Conservation (phyloP, 2,113 vertebrate species). For the Urocolius indicus region DNA sequence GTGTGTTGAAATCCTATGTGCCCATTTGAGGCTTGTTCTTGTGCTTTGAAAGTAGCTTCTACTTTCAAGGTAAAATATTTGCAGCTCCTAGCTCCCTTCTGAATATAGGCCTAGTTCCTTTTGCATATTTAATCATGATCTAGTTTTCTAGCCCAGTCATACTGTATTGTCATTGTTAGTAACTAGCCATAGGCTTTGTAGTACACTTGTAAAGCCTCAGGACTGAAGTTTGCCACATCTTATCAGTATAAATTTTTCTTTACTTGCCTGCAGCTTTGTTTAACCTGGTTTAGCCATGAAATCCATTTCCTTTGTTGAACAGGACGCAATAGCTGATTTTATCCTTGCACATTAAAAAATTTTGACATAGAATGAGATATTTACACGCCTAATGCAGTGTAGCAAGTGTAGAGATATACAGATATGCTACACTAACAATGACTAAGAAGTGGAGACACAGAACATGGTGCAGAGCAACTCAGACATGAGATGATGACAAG, state of each 20-base stretch:
- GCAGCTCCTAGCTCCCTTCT: neutral
- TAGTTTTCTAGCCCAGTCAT: neutral
- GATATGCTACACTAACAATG: fast-evolving
- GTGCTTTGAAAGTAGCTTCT: neutral
- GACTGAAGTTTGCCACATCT: neutral
- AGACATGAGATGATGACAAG: neutral
- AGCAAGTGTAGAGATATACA: neutral
- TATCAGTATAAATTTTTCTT: neutral
- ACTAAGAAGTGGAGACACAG: neutral
- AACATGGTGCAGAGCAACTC: neutral
- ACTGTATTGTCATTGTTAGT: neutral
- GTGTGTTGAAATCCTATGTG: neutral
- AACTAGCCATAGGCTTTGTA: neutral
- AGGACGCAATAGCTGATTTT: neutral
- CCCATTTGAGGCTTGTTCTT: neutral
- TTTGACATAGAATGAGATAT: fast-evolving
- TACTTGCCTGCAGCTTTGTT: neutral
- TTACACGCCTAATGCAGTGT: fast-evolving
- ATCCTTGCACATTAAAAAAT: neutral
- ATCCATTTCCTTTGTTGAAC: neutral
- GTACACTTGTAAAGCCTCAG: neutral
- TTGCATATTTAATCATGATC: neutral
- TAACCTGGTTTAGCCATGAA: neutral
- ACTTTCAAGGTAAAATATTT: neutral
- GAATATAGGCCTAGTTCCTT: neutral